Evolutionary conservation across 2,113 vertebrate species (phyloP).

Genomic region (Callipepla californica): DNA sequence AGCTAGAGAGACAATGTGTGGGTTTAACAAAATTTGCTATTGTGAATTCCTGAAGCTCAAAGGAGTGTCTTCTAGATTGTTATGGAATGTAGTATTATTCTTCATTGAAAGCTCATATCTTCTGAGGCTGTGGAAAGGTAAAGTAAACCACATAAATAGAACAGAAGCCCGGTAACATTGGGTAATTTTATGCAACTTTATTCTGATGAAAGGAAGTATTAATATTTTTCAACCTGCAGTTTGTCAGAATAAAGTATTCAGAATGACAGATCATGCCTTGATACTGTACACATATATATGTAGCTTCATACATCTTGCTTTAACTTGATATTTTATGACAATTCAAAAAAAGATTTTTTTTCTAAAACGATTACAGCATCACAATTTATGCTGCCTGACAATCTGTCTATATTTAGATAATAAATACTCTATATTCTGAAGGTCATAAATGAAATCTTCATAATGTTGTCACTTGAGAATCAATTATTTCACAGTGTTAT

Average conservation of each 20-base stretch:
- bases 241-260: constrained; percentile 22
- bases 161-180: constrained; percentile 21
- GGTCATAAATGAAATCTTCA: background rate
- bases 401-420: background rate
- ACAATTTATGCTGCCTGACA: background rate
- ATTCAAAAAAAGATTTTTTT: background rate
- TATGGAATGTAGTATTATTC: constrained; percentile 67
- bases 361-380: background rate
- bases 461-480: background rate
- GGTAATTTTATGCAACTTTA: background rate
- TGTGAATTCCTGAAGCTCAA: constrained; percentile 60
- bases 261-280: background rate
- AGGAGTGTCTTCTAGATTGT: constrained; percentile 60
- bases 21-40: constrained; percentile 52
- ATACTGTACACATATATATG: background rate
- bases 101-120: constrained; percentile 65
- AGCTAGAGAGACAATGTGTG: constrained; percentile 10
- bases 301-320: background rate
- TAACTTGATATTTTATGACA: constrained; percentile 3
- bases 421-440: background rate
- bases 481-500: background rate
- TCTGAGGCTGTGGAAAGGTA: constrained; percentile 22
- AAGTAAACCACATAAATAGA: constrained; percentile 28
- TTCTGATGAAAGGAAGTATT: constrained; percentile 15
- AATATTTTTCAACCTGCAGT: constrained; percentile 19